These are phyloP conservation scores for Achroia grisella DNA, from an alignment of 1,140 invertebrate genomes.

Conservation along the genomic window DNA sequence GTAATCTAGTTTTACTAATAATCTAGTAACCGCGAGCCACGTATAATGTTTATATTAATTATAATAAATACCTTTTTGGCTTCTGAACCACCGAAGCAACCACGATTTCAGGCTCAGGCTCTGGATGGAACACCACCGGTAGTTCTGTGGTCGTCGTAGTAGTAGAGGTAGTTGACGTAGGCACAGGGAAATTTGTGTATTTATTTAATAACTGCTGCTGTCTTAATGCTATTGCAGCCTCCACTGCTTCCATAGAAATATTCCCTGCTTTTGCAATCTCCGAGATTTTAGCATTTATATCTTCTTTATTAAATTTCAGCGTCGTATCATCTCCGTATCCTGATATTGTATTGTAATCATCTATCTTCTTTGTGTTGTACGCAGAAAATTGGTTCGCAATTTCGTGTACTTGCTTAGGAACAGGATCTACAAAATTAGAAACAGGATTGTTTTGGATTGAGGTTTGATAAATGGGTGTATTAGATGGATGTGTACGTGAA, in stretches of 20 bases:
- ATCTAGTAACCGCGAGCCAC: too few species aligned
- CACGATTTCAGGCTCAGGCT: slow-evolving; percentile 55
- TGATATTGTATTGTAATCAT: slow-evolving; percentile 64
- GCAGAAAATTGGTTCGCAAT: slow-evolving; percentile 39
- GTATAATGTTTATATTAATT: too few species aligned
- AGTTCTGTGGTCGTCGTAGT: slow-evolving; percentile 65
- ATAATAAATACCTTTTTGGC: slow-evolving; percentile 49
- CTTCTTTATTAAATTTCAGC: slow-evolving; percentile 58
- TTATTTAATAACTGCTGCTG: slow-evolving; percentile 79
- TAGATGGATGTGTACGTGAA: slow-evolving; percentile 28
- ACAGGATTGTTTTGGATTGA: slow-evolving; percentile 54
- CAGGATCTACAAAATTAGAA: slow-evolving; percentile 68
- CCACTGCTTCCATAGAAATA: slow-evolving; percentile 82
- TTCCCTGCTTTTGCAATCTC: slow-evolving; percentile 78
- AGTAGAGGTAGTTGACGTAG: slow-evolving; percentile 66
- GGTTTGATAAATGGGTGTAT: slow-evolving; percentile 29
- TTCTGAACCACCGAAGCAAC: slow-evolving; percentile 41
- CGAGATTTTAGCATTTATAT: slow-evolving; percentile 65
- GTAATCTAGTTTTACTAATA: too few species aligned
- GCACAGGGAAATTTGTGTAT: slow-evolving; percentile 69
- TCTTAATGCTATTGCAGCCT: slow-evolving; percentile 79
- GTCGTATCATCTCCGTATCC: slow-evolving; percentile 61
- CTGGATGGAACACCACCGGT: slow-evolving; percentile 43
- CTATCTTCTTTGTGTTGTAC: slow-evolving; percentile 64
- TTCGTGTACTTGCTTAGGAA: slow-evolving; percentile 57